A percentile compares a stretch with the other conserved stretches of the same genome.
Conservation (phyloP, 2,113 vertebrate genomes). For the Onychostoma macrolepis region DNA sequence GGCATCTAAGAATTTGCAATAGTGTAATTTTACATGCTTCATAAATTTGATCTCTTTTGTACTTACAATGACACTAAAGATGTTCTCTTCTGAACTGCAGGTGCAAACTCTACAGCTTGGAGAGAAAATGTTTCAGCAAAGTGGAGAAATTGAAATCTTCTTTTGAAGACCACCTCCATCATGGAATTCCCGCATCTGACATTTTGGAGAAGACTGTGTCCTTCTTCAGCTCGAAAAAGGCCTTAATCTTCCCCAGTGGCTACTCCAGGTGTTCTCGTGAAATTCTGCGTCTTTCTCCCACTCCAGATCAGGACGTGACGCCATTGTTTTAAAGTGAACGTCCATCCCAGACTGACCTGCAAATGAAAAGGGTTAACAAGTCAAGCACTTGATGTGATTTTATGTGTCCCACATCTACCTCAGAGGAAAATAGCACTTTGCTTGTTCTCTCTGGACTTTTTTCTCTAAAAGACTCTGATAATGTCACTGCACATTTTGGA, state of each 20-base stretch:
- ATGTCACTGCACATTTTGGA: not conserved
- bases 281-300: slow-evolving; percentile 71
- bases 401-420: slow-evolving; percentile 39
- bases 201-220: slow-evolving; percentile 75
- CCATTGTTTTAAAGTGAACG: slow-evolving; percentile 63
- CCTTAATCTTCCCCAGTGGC: slow-evolving; percentile 70
- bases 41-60: not conserved
- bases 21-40: not conserved
- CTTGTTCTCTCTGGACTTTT: slow-evolving; percentile 29
- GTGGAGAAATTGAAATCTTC: slow-evolving; percentile 74
- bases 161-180: slow-evolving; percentile 70
- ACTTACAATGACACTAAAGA: not conserved
- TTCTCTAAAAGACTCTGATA: not conserved
- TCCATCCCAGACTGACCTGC: not conserved
- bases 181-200: slow-evolving; percentile 69
- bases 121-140: slow-evolving; percentile 71
- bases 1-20: not conserved
- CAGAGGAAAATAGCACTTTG: slow-evolving; percentile 38
- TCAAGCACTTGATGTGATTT: slow-evolving; percentile 24
- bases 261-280: slow-evolving; percentile 76
- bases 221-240: slow-evolving; percentile 74
- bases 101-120: slow-evolving; percentile 74
- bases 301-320: slow-evolving; percentile 67
- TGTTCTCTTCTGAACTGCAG: slow-evolving; percentile 58
- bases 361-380: not conserved